A percentile compares a stretch with the other conserved stretches of the same genome.
These are phyloP conservation scores for Lates calcarifer DNA, from an alignment of 2,113 vertebrate species.

Conservation along the genomic window DNA sequence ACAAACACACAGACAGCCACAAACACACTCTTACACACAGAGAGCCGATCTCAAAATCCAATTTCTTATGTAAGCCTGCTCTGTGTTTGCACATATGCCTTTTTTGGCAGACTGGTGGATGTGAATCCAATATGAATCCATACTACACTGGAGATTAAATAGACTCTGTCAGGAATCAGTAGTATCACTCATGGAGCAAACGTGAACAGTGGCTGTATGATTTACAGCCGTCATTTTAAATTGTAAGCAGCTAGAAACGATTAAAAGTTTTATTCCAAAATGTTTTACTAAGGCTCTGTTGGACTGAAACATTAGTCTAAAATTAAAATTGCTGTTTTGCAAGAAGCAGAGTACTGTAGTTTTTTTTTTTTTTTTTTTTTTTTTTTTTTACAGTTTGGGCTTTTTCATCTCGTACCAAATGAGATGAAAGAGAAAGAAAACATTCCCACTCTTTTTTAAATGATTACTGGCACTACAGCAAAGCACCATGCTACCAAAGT, in stretches of 20 bases:
- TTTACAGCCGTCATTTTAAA: constrained; percentile 16
- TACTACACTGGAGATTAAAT: constrained; percentile 40
- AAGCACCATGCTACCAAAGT: constrained; percentile 1
- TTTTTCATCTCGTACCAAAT: constrained; percentile 14
- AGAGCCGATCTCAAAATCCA: constrained; percentile 47
- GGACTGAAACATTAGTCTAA: neutral
- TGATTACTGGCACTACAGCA: neutral
- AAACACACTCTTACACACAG: constrained; percentile 15
- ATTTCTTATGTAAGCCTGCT: constrained; percentile 62
- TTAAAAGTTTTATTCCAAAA: neutral
- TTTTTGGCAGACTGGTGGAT: constrained; percentile 55
- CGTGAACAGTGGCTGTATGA: constrained; percentile 5
- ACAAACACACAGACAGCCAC: constrained; percentile 6
- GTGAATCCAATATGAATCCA: constrained; percentile 51
- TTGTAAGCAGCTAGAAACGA: constrained; percentile 1
- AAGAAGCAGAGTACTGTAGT: neutral
- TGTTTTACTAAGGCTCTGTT: neutral
- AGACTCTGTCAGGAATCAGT: constrained; percentile 32
- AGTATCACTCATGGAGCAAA: constrained; percentile 32
- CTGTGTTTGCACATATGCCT: constrained; percentile 59
- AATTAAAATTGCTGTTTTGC: constrained; percentile 26
- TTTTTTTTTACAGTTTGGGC: neutral
- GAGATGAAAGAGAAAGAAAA: constrained; percentile 26
- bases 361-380: neutral
- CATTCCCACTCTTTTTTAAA: neutral